Evolutionary conservation across 2,888 invertebrate genomes (phyloP).

Genomic region (Brassicogethes aeneus): DNA sequence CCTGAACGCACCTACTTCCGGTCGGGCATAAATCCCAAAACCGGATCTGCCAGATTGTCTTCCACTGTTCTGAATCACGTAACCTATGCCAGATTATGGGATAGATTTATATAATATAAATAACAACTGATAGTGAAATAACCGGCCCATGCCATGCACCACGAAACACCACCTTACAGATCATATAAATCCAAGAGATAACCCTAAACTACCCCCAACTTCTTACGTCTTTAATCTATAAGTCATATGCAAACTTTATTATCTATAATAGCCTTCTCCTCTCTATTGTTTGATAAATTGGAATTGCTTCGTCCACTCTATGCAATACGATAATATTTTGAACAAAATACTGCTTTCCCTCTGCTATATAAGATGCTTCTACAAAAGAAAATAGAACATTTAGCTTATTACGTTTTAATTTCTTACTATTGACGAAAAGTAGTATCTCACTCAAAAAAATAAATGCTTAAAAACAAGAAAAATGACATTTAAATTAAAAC

Average conservation of each 20-base stretch:
- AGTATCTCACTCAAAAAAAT: no score
- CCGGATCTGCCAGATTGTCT: constrained; percentile 38
- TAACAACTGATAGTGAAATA: constrained; percentile 8
- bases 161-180: not conserved
- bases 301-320: no score
- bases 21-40: constrained; percentile 33
- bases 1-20: constrained; percentile 48
- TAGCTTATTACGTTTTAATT: no score
- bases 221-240: constrained; percentile 3
- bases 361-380: no score
- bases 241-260: constrained; percentile 1
- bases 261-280: not conserved
- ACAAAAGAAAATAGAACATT: no score
- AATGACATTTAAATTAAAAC: no score
- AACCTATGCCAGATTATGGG: constrained; percentile 15
- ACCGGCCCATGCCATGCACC: constrained; percentile 2
- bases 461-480: no score
- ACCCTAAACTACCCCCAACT: not conserved
- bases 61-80: constrained; percentile 27
- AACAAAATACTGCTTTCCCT: no score
- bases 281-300: no score
- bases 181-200: not conserved
- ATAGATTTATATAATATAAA: constrained; percentile 18
- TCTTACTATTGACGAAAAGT: no score
- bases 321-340: no score